phyloP scores from a whole-genome alignment of 2,113 vertebrate genomes.

The Syngnathus typhle region DNA sequence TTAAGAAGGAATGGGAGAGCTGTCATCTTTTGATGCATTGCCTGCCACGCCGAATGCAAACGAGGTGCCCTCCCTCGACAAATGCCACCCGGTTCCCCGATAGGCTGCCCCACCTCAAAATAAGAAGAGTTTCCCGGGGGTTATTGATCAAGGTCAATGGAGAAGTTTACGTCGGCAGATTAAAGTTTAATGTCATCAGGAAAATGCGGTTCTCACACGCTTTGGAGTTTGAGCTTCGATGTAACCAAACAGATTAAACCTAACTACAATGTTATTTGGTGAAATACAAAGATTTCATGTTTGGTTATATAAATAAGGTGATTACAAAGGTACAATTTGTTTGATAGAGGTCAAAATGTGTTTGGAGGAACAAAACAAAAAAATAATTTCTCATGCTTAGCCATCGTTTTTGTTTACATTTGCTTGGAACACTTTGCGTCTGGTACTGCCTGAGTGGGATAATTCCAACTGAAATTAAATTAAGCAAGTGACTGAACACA shows the following conservation, averaged over 20 bases:
- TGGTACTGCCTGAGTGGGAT: no score
- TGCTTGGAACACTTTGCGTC: no score
- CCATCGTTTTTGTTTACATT: no score
- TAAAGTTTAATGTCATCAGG: conserved; percentile 46
- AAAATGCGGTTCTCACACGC: conserved; percentile 11
- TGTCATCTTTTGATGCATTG: conserved; percentile 79
- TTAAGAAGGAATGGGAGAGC: conserved; percentile 70
- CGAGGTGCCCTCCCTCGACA: conserved; percentile 33
- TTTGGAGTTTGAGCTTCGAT: background rate
- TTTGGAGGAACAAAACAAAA: no score
- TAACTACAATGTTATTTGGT: no score
- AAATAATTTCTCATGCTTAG: no score
- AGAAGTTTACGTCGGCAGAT: conserved; percentile 32
- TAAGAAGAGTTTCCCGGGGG: conserved; percentile 16
- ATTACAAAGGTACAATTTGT: no score
- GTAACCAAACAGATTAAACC: background rate
- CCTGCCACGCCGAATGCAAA: conserved; percentile 70
- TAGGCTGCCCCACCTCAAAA: conserved; percentile 20
- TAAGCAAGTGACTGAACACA: no score
- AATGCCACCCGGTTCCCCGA: conserved; percentile 11
- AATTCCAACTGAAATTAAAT: no score
- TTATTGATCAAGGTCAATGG: conserved; percentile 61
- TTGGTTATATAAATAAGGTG: no score
- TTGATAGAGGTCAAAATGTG: no score
- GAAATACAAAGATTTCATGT: no score